Conservation (phyloP, 2,888 invertebrate genomes). For the Pandemis heparana region DNA sequence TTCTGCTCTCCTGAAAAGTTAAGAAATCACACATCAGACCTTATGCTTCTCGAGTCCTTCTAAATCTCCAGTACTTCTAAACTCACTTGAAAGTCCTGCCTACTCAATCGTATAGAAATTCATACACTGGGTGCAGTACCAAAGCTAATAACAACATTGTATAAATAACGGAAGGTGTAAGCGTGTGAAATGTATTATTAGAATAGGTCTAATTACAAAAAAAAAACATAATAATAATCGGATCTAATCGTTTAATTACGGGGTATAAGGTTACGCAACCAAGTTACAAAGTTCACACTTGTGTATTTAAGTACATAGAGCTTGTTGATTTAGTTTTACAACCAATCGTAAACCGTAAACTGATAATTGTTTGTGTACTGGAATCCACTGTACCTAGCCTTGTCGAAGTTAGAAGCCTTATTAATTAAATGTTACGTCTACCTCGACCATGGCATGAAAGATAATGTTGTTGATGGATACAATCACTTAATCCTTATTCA, state of each 20-base stretch:
- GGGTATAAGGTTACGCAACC: conserved; percentile 3
- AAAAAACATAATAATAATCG: conserved; percentile 15
- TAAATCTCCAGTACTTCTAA: no score
- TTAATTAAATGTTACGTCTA: neutral
- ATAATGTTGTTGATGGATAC: neutral
- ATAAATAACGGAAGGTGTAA: no score
- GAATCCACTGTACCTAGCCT: neutral
- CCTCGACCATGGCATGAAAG: neutral
- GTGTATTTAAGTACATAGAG: conserved; percentile 18
- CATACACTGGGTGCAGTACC: no score
- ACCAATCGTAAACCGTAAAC: neutral
- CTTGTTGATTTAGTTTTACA: neutral
- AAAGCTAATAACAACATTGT: no score
- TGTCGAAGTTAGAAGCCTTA: neutral
- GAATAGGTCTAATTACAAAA: neutral
- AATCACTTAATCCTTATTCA: no score
- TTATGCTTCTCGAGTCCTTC: no score
- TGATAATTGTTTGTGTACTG: neutral
- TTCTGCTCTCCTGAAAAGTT: no score
- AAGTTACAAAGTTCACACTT: conserved; percentile 13
- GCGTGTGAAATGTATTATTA: no score
- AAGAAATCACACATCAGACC: no score
- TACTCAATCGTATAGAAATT: no score
- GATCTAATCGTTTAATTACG: conserved; percentile 27
- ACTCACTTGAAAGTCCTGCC: no score